Conservation (phyloP, 2,113 vertebrate species). For the Rhagologus leucostigma region DNA sequence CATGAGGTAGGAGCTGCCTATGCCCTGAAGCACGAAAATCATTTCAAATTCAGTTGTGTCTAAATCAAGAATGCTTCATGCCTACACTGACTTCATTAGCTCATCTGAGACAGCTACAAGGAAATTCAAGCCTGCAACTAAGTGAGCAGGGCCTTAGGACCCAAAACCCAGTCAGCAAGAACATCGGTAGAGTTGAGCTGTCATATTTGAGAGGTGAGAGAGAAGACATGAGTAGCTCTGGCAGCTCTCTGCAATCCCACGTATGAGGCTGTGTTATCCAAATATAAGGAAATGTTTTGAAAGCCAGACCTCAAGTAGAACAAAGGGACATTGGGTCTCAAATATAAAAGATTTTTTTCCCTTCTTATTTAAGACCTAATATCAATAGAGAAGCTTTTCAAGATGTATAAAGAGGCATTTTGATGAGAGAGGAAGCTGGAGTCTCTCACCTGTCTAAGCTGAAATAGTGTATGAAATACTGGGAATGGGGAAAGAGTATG, state of each 20-base stretch:
- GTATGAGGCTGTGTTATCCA: neutral
- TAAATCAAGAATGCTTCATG: neutral
- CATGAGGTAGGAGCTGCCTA: neutral
- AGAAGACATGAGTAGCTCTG: neutral
- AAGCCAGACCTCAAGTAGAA: neutral
- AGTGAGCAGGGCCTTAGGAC: conserved; percentile 10
- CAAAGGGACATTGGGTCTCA: neutral
- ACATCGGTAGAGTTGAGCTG: neutral
- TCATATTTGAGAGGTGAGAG: neutral
- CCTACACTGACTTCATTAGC: neutral
- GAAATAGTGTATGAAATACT: neutral
- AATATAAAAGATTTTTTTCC: neutral
- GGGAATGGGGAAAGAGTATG: neutral
- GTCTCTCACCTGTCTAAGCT: neutral
- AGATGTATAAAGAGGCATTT: neutral
- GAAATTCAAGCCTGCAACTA: conserved; percentile 1
- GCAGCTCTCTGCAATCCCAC: neutral
- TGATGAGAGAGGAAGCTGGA: neutral
- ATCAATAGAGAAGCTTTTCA: neutral
- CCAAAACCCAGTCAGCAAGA: conserved; percentile 14
- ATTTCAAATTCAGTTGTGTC: conserved; percentile 2
- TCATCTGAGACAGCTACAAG: neutral
- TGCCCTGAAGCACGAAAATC: neutral
- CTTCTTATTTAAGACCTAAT: neutral
- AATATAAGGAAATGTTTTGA: neutral